Percentiles rank a stretch among this genome's conserved stretches.
Evolutionary conservation across 2,113 vertebrate species (phyloP).

Genomic region (Brienomyrus longianalis): DNA sequence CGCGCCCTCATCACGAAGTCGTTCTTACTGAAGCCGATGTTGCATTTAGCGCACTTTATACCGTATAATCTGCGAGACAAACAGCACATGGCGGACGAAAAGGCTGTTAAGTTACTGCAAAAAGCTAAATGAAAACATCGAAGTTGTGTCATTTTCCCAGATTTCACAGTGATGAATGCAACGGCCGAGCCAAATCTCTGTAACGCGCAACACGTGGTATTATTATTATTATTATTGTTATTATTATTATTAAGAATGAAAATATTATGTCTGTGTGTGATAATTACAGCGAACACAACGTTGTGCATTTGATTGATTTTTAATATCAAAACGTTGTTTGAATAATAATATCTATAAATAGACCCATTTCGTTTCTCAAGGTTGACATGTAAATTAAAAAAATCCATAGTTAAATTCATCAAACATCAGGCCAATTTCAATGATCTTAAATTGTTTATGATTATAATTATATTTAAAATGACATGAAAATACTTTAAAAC

Average conservation of each 20-base stretch:
- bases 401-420: not conserved
- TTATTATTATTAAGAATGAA: not conserved
- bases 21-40: slow-evolving; percentile 97
- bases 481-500: not conserved
- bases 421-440: not conserved
- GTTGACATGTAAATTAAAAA: not conserved
- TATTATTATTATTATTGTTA: not conserved
- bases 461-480: not conserved
- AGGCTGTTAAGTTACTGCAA: not conserved
- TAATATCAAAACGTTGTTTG: not conserved
- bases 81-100: not conserved
- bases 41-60: slow-evolving; percentile 97
- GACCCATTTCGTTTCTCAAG: not conserved
- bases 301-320: not conserved
- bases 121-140: not conserved
- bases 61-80: slow-evolving; percentile 77
- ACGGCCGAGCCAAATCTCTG: not conserved
- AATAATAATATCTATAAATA: not conserved
- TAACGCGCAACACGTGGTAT: not conserved
- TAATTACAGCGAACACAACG: not conserved
- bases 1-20: slow-evolving; percentile 98
- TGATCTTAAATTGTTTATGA: not conserved
- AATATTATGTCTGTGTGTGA: not conserved
- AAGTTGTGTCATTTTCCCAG: not conserved
- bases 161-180: not conserved